A percentile compares a stretch with the other conserved stretches of the same genome.
Evolutionary conservation across 1,140 invertebrate genomes (phyloP).

Genomic region (Polyergus mexicanus): DNA sequence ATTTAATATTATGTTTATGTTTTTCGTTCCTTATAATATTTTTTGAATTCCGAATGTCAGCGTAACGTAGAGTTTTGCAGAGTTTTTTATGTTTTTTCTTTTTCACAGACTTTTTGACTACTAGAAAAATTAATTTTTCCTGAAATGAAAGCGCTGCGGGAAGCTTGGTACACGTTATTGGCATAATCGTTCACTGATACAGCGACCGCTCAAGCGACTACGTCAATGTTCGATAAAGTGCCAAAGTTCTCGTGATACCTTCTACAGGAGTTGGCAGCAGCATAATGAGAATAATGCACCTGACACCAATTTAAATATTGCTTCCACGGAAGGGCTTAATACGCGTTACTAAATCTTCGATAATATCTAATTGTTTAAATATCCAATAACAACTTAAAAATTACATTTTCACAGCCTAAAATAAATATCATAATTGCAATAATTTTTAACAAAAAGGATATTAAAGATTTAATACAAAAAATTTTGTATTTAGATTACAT

Average conservation of each 20-base stretch:
- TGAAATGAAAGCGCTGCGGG: background rate
- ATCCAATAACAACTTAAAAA: background rate
- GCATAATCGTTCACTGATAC: conserved; percentile 37
- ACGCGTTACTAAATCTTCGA: background rate
- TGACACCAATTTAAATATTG: background rate
- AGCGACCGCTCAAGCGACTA: conserved; percentile 24
- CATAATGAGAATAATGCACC: conserved; percentile 47
- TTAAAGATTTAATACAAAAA: background rate
- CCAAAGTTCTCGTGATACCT: conserved; percentile 42
- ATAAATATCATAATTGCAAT: background rate
- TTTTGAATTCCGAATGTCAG: background rate
- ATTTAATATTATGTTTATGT: background rate
- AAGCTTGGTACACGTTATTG: conserved; percentile 21
- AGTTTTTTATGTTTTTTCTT: conserved; percentile 19
- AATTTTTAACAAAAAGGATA: background rate
- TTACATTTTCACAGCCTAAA: background rate
- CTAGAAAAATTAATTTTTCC: conserved; percentile 19
- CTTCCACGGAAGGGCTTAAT: background rate
- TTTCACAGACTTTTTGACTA: background rate
- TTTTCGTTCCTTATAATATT: background rate
- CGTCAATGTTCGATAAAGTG: conserved; percentile 43
- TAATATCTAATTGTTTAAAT: background rate
- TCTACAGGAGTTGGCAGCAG: conserved; percentile 30
- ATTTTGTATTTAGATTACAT: conserved; percentile 6
- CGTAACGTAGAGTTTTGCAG: background rate